These are phyloP conservation scores for Lymantria monacha DNA, from an alignment of 2,888 invertebrate genomes.

Conservation along the genomic window DNA sequence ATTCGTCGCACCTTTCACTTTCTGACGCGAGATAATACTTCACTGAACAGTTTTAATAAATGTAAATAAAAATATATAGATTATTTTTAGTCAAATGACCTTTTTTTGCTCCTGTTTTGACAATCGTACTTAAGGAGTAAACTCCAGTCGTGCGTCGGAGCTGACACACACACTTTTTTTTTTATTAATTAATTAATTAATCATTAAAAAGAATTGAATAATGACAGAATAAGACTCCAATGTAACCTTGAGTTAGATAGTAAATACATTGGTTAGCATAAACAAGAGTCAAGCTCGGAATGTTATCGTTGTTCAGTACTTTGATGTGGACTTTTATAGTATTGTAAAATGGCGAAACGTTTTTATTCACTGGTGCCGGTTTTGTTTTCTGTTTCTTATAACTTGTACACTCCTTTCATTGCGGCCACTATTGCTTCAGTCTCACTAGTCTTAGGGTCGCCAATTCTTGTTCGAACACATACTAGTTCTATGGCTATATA, in stretches of 20 bases:
- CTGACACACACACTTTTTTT: too few relatives aligned
- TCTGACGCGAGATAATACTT: too few relatives aligned
- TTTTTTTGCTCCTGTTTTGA: too few relatives aligned
- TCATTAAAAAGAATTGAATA: not conserved
- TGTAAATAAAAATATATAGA: too few relatives aligned
- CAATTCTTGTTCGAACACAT: not conserved
- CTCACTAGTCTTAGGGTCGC: conserved; percentile 25
- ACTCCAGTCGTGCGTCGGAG: too few relatives aligned
- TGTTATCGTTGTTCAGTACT: conserved; percentile 34
- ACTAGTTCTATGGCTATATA: too few relatives aligned
- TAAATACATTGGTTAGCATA: conserved; percentile 14
- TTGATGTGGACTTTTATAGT: conserved; percentile 58
- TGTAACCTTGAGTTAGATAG: conserved; percentile 11
- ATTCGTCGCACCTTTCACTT: too few relatives aligned
- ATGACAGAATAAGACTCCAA: not conserved
- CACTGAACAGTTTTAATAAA: too few relatives aligned
- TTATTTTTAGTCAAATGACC: too few relatives aligned
- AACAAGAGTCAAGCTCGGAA: conserved; percentile 27
- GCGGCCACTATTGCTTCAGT: conserved; percentile 41
- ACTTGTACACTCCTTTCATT: conserved; percentile 36
- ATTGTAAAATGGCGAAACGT: conserved; percentile 54
- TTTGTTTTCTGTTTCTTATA: conserved; percentile 43
- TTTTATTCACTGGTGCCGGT: conserved; percentile 48
- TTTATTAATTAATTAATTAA: too few relatives aligned
- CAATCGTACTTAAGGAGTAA: too few relatives aligned